Evolutionary conservation across 2,888 invertebrate genomes (phyloP), one percentile per base, ranked within the genome.

Genomic region (Arrhopalites spinosus): DNA sequence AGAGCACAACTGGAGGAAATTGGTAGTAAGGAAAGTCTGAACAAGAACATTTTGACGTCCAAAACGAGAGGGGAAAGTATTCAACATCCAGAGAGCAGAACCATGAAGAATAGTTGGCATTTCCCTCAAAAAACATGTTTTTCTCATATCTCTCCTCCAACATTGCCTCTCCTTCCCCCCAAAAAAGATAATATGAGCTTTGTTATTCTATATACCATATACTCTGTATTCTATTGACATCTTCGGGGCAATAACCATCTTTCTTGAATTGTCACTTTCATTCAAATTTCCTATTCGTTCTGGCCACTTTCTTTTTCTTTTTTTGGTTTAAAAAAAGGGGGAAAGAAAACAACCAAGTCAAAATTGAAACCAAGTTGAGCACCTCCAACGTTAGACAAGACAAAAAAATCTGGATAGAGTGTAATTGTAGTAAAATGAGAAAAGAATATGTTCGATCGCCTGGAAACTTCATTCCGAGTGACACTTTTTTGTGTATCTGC

Each of bases 181-280:
- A n/a, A n/a, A n/a, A 50, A 15, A 50, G n/a, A 50, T n/a, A 50
- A 50, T 50, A 50, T 50, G 3, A 50, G 50, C 50, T 50, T 50
- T 50, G 50, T 50, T 50, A 50, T 50, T n/a, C n/a, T 3, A 50
- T 50, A n/a, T n/a, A n/a, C n/a, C n/a, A n/a, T n/a, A n/a, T n/a
- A n/a, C n/a, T 50, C 50, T 50, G 50, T 50, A 50, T 50, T 50
- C 50, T 50, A 50, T 50, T 50, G 50, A 50, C 17, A 50, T 3
- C 50, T n/a, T 50, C 50, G n/a, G n/a, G 50, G n/a, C 50, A 50
- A 50, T 50, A 50, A 50, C 15, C 50, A 50, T 17, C n/a, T 8
- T n/a, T 50, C n/a, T 50, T 50, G 50, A 50, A 50, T 50, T n/a
- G 50, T 50, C 50, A 50, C 50, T 50, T 5, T 36, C 36, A 36